phyloP scores from a whole-genome alignment of 2,888 invertebrate genomes.

The Pimpla rufipes region DNA sequence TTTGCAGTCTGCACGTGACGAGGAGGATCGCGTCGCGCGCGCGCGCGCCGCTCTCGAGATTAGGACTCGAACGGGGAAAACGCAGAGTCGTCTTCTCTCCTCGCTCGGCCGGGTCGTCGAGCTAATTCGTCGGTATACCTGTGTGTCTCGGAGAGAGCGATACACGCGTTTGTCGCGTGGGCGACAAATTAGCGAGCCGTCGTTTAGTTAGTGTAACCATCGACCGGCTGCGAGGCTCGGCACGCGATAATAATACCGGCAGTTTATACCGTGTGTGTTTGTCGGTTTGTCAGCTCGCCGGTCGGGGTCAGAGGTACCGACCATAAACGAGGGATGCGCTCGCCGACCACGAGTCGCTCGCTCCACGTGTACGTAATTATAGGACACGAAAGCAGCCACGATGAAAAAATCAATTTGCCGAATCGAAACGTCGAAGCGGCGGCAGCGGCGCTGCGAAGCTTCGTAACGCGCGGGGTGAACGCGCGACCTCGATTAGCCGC shows the following conservation, averaged over 20 bases:
- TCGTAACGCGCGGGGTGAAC: conserved; percentile 29
- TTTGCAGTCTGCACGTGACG: conserved; percentile 27
- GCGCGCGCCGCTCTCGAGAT: too few relatives aligned
- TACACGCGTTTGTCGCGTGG: neutral
- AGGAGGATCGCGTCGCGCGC: conserved; percentile 1
- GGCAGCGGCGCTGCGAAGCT: conserved; percentile 38
- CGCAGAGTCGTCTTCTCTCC: too few relatives aligned
- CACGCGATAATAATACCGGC: conserved; percentile 30
- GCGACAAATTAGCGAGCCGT: conserved; percentile 63
- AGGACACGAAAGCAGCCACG: conserved; percentile 17
- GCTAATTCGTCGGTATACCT: neutral
- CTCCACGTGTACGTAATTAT: conserved; percentile 30
- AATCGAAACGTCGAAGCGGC: conserved; percentile 66
- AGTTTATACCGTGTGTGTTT: neutral
- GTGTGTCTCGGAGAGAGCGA: too few relatives aligned
- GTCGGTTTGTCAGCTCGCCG: conserved; percentile 11
- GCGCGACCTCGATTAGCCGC: conserved; percentile 70
- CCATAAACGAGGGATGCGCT: neutral
- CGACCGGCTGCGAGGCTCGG: conserved; percentile 37
- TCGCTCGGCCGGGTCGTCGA: too few relatives aligned
- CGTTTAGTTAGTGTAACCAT: conserved; percentile 65
- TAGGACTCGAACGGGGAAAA: conserved; percentile 15
- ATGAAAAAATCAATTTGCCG: conserved; percentile 58
- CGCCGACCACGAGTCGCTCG: neutral
- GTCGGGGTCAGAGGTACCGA: conserved; percentile 28